Base-by-base conservation (phyloP, 1,140 invertebrate species). In the Dendroctonus ponderosae region DNA sequence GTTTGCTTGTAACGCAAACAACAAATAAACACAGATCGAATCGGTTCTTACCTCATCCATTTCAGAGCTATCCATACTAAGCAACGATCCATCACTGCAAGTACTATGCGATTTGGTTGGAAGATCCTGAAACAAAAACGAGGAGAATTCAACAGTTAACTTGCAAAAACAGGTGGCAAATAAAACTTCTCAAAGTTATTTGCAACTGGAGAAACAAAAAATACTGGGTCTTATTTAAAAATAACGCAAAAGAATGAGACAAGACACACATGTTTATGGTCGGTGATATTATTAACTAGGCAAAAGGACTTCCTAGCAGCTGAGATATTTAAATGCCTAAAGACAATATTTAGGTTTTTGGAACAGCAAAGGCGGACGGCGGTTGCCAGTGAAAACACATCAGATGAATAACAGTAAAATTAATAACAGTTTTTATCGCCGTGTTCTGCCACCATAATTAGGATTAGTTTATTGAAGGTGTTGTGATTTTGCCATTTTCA, bases 11-110 rank as follows among this genome's bases (percentile, higher is more conserved):
- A 26, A 26, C 26, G 26, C 26, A 26, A 26, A 26, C 26, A 26
- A 26, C 26, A 26, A 26, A 26, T 26, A 26, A 26, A 26, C 26
- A 26, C 26, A 26, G 26, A 26, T 26, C 26, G 26, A 26, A 26
- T 26, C 26, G 3, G 26, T 26, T 26, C 26, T 26, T 26, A 76
- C 85, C 78, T 87, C 86, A 70, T 89, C 87, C 79, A 86, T 87
- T 79, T 88, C 86, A 5, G 86, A 88, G 75, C 86, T 87, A 60
- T 84, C 86, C 81, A 88, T 87, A 77, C 87, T 89, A 77, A 88
- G 83, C 42, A 89, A 80, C 38, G 87, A 89, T 57, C 87, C 87
- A 76, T 88, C 87, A 76, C 87, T 88, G 77, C 86, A 89, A 7
- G 86, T 88, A 67, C 86, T 88, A 76, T 87, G 86, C 42, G 85